Base-by-base conservation (phyloP, 2,888 invertebrate species). In the Hoplodrina ambigua region DNA sequence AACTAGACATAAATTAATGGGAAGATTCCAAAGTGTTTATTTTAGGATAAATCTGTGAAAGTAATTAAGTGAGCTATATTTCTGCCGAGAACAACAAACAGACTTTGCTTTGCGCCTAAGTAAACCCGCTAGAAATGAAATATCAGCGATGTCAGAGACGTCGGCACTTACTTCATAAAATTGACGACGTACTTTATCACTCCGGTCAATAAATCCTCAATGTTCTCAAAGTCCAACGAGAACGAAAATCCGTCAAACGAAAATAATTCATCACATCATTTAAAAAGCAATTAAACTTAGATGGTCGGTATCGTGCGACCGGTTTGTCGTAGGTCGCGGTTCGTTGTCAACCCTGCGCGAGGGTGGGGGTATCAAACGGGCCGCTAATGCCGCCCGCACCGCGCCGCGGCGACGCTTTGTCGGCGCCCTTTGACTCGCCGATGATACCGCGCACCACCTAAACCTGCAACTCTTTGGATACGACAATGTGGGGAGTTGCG, bases 341-440 rank as follows among this genome's bases (percentile, higher is more conserved):
- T 82, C 84, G 85, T 84, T 87, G 91, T 83, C 92, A 94, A 89
- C 94, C 94, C 94, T 94, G 84, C 62, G 75, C 79, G 81, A 87
- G 91, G 92, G 91, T 87, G 91, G 91, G 88, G 90, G 90, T 90
- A 90, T 93, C 93, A 93, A 94, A 92, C 90, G 93, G 92, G 92
- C 94, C 94, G 94, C 94, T 94, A 94, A 94, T 94, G 91, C 94
- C 94, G 94, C 93, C 94, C 94, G 94, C 92, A 92, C 92, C 90
- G 91, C 91, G 89, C 87, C 87, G 90, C 93, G 89, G 92, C 93
- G 92, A 78, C 90, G 86, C 95, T 95, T 95, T 96, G 95, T 95
- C 95, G 95, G 95, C 94, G 85, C 89, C 95, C 95, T 96, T 95
- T 95, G 95, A 94, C 91, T 89, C 87, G 88, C 89, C 90, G 91